phyloP scores from a whole-genome alignment of 2,888 invertebrate genomes.

The Trichopria drosophilae region DNA sequence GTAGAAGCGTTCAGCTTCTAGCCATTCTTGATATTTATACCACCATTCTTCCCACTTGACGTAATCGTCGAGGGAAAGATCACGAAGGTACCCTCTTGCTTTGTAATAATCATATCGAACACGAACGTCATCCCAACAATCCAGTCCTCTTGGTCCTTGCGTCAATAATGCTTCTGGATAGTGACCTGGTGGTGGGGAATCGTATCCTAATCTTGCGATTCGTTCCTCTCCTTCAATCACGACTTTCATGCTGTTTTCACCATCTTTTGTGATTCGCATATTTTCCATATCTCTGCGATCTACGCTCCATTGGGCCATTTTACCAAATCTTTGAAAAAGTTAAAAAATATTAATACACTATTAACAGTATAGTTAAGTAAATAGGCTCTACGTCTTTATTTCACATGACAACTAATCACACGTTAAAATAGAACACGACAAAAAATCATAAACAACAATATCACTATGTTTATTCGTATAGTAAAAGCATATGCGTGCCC shows the following conservation, averaged over 20 bases:
- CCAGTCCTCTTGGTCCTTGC: conserved; percentile 72
- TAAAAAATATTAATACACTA: neutral
- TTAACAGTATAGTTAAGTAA: neutral
- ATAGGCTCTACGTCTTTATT: no score
- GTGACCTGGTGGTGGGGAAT: conserved; percentile 70
- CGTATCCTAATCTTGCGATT: conserved; percentile 61
- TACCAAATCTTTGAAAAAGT: conserved; percentile 68
- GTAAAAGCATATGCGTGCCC: no score
- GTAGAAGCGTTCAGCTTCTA: conserved; percentile 78
- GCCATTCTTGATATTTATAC: conserved; percentile 91
- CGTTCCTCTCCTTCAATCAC: conserved; percentile 69
- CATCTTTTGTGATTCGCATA: conserved; percentile 82
- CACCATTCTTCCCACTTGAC: conserved; percentile 95
- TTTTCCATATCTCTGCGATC: conserved; percentile 85
- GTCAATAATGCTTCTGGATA: conserved; percentile 78
- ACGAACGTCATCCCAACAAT: conserved; percentile 86
- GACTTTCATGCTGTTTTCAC: conserved; percentile 70
- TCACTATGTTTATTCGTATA: no score
- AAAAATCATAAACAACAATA: no score
- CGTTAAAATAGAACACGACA: no score
- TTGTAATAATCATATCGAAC: conserved; percentile 89
- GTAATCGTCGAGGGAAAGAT: conserved; percentile 79
- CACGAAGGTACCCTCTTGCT: conserved; percentile 81
- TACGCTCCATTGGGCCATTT: conserved; percentile 89
- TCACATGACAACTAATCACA: no score